phyloP scores from a whole-genome alignment of 2,888 invertebrate species.

The Capitulum mitella region DNA sequence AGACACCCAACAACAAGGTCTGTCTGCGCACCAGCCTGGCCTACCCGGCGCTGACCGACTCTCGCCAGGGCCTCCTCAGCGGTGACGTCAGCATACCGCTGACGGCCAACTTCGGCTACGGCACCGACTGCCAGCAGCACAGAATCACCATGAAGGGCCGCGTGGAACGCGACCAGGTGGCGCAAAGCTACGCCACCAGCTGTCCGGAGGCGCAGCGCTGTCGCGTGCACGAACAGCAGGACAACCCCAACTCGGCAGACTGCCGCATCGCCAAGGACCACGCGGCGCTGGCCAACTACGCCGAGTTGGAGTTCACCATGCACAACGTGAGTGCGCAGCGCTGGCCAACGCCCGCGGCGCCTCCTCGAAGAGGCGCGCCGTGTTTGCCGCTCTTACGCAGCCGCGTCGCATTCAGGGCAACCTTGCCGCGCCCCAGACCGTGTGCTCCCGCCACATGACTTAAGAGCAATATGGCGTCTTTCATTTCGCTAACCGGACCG shows the following conservation, averaged over 20 bases:
- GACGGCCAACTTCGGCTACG: neutral
- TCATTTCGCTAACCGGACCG: too few relatives aligned
- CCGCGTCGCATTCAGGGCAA: too few relatives aligned
- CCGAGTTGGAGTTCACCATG: neutral
- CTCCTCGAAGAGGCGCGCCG: neutral
- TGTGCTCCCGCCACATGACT: too few relatives aligned
- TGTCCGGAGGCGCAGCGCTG: constrained; percentile 9
- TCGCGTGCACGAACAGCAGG: neutral
- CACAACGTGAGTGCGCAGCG: neutral
- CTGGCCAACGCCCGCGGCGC: neutral
- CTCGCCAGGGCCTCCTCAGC: neutral
- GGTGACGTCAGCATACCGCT: neutral
- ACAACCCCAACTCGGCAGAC: neutral
- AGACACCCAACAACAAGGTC: neutral
- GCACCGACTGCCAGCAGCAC: neutral
- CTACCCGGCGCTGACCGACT: neutral
- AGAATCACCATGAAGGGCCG: neutral
- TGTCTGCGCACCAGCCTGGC: neutral
- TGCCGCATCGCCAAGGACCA: constrained; percentile 18
- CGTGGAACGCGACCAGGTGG: neutral
- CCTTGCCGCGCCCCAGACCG: too few relatives aligned
- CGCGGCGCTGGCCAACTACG: neutral
- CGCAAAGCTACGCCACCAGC: neutral
- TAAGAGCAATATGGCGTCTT: neutral
- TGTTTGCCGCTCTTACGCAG: too few relatives aligned